Evolutionary conservation across 2,888 invertebrate genomes (phyloP).

Genomic region (Protophormia terraenovae): DNA sequence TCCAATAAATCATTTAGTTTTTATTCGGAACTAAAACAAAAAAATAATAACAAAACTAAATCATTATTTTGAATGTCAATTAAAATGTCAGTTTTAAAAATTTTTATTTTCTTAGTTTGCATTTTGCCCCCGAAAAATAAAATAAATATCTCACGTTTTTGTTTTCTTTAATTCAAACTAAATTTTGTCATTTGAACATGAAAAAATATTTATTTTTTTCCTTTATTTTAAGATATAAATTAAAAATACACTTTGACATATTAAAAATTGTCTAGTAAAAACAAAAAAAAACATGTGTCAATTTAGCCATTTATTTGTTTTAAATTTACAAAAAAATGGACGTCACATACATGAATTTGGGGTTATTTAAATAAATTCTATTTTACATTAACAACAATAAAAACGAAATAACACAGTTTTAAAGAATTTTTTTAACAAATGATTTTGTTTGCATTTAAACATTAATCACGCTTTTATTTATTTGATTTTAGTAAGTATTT

Average conservation of each 20-base stretch:
- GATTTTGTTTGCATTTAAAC: slow-evolving; percentile 4
- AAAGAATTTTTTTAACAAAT: slow-evolving; percentile 8
- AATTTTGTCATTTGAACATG: background rate
- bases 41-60: background rate
- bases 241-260: slow-evolving; percentile 11
- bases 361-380: background rate
- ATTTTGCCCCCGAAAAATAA: background rate
- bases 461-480: slow-evolving; percentile 45
- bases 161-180: background rate
- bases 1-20: background rate
- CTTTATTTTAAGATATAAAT: background rate
- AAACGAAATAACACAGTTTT: background rate
- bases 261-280: background rate
- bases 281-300: slow-evolving; percentile 50
- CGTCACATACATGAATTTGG: slow-evolving; percentile 37
- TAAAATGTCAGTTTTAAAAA: background rate
- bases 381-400: background rate
- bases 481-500: background rate
- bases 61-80: slow-evolving; percentile 38
- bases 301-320: slow-evolving; percentile 25
- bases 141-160: background rate
- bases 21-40: background rate
- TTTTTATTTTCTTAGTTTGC: background rate
- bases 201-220: background rate
- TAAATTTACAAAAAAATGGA: slow-evolving; percentile 27